A percentile compares a stretch with the other conserved stretches of the same genome.
Evolutionary conservation across 2,797 vertebrate genomes (phyloP).

Genomic region (Austrolebias charrua): DNA sequence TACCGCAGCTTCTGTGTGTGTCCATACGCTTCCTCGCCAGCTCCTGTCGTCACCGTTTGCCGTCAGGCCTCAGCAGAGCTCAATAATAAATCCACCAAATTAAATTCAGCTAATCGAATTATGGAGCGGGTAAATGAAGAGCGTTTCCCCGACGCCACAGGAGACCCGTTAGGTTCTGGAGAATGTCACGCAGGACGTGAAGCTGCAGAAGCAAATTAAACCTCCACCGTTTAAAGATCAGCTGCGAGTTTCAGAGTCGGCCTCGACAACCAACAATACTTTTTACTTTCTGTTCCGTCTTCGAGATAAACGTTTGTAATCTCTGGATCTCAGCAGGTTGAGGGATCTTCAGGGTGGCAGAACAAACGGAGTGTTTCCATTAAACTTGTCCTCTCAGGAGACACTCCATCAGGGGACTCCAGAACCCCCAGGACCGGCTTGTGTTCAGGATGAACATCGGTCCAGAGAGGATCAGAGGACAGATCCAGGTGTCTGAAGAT

Average conservation of each 20-base stretch:
- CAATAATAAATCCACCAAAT: slow-evolving; percentile 44
- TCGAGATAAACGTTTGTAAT: too few relatives aligned
- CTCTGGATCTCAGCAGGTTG: too few relatives aligned
- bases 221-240: too few relatives aligned
- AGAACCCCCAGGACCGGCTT: slow-evolving; percentile 30
- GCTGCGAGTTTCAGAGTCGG: too few relatives aligned
- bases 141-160: slow-evolving; percentile 16
- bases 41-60: slow-evolving; percentile 34
- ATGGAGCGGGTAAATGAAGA: slow-evolving; percentile 35
- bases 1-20: slow-evolving; percentile 3
- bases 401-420: too few relatives aligned
- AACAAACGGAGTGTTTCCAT: too few relatives aligned
- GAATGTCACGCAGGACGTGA: background rate
- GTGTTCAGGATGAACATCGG: slow-evolving; percentile 49
- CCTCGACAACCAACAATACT: too few relatives aligned
- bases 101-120: slow-evolving; percentile 42
- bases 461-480: slow-evolving; percentile 22
- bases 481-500: too few relatives aligned
- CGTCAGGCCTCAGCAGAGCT: slow-evolving; percentile 27
- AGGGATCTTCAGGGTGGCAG: too few relatives aligned
- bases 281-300: too few relatives aligned
- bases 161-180: background rate
- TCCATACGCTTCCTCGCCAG: slow-evolving; percentile 30
- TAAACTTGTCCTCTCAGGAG: too few relatives aligned
- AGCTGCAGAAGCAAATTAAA: too few relatives aligned